Percentiles rank a stretch among this genome's conserved stretches.
These are phyloP conservation scores for Vanessa tameamea DNA, from an alignment of 1,140 invertebrate genomes.

Conservation along the genomic window DNA sequence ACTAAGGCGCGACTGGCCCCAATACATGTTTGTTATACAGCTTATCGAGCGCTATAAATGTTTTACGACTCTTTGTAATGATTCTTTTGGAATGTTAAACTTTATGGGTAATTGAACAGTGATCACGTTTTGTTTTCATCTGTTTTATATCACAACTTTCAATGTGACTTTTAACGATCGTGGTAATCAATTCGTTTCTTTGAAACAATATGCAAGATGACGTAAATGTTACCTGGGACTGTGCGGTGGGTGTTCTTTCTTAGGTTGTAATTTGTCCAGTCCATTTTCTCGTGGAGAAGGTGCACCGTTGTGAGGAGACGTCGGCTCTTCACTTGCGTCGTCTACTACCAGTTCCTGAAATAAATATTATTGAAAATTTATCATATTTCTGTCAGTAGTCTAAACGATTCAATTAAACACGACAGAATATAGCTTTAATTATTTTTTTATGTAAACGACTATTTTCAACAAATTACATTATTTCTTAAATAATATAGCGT, in stretches of 20 bases:
- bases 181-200: not conserved
- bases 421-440: not conserved
- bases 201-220: not conserved
- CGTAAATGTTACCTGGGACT: conserved; percentile 66
- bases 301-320: conserved; percentile 88
- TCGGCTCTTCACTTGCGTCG: conserved; percentile 91
- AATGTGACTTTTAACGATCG: not conserved
- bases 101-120: conserved; percentile 15
- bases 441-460: not conserved
- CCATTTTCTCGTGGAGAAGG: conserved; percentile 92
- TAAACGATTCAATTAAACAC: not conserved
- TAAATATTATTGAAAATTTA: too few relatives aligned
- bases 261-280: conserved; percentile 77
- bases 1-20: conserved; percentile 44
- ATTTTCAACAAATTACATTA: not conserved
- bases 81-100: conserved; percentile 18
- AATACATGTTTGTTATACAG: conserved; percentile 33
- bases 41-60: conserved; percentile 27
- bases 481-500: too few relatives aligned
- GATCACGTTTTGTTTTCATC: conserved; percentile 12
- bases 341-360: conserved; percentile 94
- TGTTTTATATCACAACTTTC: conserved; percentile 14
- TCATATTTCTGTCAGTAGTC: too few relatives aligned
- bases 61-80: conserved; percentile 28
- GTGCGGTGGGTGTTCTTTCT: conserved; percentile 79